Evolutionary conservation across 2,888 invertebrate species (phyloP).

Genomic region (Meloe dianella): DNA sequence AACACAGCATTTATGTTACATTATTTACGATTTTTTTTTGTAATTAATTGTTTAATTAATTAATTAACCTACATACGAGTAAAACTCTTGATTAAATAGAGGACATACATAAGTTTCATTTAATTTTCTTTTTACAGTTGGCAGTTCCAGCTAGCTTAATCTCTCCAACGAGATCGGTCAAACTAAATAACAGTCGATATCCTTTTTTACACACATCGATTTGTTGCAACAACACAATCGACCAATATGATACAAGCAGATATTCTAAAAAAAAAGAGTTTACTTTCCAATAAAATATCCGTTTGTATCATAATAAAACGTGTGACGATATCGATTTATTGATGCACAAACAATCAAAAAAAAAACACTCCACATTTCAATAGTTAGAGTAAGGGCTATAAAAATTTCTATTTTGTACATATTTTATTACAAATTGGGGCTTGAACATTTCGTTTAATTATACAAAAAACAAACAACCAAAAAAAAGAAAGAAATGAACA

Average conservation of each 20-base stretch:
- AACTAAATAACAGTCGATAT: slow-evolving; percentile 52
- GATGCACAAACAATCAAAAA: slow-evolving; percentile 50
- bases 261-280: slow-evolving; percentile 15
- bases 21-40: slow-evolving; percentile 32
- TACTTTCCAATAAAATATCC: slow-evolving; percentile 25
- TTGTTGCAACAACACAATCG: slow-evolving; percentile 22
- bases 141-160: slow-evolving; percentile 61
- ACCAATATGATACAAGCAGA: slow-evolving; percentile 27
- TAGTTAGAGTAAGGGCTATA: slow-evolving; percentile 42
- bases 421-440: slow-evolving; percentile 47
- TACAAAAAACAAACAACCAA: too few species aligned
- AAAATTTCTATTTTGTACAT: slow-evolving; percentile 41
- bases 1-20: slow-evolving; percentile 53
- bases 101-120: slow-evolving; percentile 55
- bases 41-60: neutral
- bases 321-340: slow-evolving; percentile 43
- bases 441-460: too few species aligned
- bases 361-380: slow-evolving; percentile 44
- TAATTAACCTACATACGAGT: slow-evolving; percentile 50
- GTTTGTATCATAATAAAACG: slow-evolving; percentile 35
- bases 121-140: slow-evolving; percentile 59
- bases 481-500: too few species aligned
- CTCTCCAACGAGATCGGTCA: slow-evolving; percentile 54
- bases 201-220: slow-evolving; percentile 32
- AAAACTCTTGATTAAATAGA: slow-evolving; percentile 54